Evolutionary conservation across 2,888 invertebrate species (phyloP).

Genomic region (Thera obeliscata): DNA sequence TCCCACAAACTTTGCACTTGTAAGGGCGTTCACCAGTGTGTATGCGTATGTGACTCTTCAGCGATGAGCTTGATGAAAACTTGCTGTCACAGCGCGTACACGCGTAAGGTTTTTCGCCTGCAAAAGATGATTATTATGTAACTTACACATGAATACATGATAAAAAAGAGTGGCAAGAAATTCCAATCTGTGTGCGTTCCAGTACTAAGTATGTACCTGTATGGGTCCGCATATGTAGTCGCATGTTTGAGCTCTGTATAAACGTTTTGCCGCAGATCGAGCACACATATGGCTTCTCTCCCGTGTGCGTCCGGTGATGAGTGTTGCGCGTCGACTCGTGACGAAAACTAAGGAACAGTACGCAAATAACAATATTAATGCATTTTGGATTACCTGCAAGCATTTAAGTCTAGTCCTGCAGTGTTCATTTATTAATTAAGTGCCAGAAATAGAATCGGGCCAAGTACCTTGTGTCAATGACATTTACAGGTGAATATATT

Average conservation of each 20-base stretch:
- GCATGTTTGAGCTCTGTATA: conserved; percentile 85
- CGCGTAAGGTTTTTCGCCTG: conserved; percentile 62
- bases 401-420: too few relatives aligned
- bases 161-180: too few relatives aligned
- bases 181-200: too few relatives aligned
- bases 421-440: too few relatives aligned
- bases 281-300: conserved; percentile 85
- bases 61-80: conserved; percentile 81
- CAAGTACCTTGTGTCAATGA: too few relatives aligned
- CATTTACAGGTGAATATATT: too few relatives aligned
- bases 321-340: conserved; percentile 85
- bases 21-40: too few relatives aligned
- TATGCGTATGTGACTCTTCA: conserved; percentile 82
- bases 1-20: conserved; percentile 81
- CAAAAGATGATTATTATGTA: conserved; percentile 1
- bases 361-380: not conserved
- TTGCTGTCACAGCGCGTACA: conserved; percentile 64
- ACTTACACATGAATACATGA: not conserved
- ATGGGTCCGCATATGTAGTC: conserved; percentile 75
- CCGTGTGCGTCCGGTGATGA: too few relatives aligned
- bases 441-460: not conserved
- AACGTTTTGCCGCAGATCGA: conserved; percentile 84
- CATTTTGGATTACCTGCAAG: too few relatives aligned
- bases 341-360: conserved; percentile 72
- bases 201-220: conserved; percentile 60